Conservation (phyloP, 2,113 vertebrate genomes). For the Charadrius vociferus region DNA sequence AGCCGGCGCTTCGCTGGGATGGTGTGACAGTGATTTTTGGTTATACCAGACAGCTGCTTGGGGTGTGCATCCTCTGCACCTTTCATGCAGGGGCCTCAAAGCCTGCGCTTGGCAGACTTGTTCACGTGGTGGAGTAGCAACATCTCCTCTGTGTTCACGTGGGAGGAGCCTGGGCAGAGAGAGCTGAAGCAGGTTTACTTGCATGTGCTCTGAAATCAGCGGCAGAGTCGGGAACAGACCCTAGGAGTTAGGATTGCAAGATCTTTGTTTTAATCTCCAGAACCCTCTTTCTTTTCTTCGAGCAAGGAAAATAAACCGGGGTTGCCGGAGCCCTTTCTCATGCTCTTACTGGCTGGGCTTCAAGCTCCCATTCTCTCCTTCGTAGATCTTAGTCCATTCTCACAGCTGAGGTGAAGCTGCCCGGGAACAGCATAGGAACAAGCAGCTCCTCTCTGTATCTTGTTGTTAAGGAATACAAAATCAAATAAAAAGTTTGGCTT, state of each 20-base stretch:
- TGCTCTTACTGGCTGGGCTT: background rate
- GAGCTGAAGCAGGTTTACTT: background rate
- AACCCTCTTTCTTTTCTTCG: background rate
- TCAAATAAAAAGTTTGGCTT: background rate
- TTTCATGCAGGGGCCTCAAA: background rate
- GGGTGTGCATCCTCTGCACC: background rate
- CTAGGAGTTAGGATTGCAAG: background rate
- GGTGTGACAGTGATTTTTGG: background rate
- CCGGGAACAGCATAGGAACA: background rate
- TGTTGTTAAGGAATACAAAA: background rate
- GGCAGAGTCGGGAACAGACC: background rate
- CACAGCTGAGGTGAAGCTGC: background rate
- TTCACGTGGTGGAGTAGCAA: background rate
- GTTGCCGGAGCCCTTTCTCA: background rate
- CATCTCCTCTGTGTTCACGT: background rate
- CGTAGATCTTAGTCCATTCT: background rate
- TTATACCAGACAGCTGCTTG: background rate
- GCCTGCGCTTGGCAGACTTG: background rate
- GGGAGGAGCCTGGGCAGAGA: background rate
- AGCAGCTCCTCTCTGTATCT: background rate
- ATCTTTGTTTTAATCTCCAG: background rate
- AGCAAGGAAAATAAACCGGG: background rate
- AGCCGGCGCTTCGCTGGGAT: background rate
- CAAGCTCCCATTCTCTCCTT: background rate
- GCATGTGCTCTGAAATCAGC: background rate